A percentile compares a stretch with the other conserved stretches of the same genome.
Conservation (phyloP, 2,888 invertebrate genomes). For the Agapetus fuscipes region DNA sequence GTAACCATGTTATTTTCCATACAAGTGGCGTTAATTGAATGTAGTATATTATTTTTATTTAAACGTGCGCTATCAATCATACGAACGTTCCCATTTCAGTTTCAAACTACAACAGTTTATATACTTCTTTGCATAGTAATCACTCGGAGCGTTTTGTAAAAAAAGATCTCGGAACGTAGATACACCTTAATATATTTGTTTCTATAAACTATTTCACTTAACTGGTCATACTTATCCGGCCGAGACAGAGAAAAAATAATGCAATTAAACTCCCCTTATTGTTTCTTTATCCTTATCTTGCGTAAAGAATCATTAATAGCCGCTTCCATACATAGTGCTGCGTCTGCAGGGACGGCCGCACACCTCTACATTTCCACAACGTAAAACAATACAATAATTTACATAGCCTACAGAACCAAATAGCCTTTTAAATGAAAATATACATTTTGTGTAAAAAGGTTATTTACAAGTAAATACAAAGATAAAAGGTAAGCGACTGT, state of each 20-base stretch:
- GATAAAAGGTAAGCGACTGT: too few species aligned
- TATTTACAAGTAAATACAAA: too few species aligned
- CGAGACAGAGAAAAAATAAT: constrained; percentile 2
- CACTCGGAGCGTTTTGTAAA: constrained; percentile 1
- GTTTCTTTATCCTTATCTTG: constrained; percentile 4
- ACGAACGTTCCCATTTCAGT: neutral
- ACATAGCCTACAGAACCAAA: too few species aligned
- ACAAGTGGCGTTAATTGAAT: too few species aligned
- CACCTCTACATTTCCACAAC: too few species aligned
- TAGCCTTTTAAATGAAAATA: too few species aligned
- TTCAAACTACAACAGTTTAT: neutral
- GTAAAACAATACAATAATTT: too few species aligned
- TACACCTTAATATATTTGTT: constrained; percentile 8
- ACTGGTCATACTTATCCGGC: constrained; percentile 6
- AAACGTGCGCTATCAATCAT: neutral
- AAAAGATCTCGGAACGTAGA: constrained; percentile 3
- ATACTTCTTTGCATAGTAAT: constrained; percentile 1
- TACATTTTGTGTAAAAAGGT: too few species aligned
- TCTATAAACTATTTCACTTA: constrained; percentile 9
- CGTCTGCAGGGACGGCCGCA: neutral
- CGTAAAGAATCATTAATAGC: constrained; percentile 1
- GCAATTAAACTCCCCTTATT: constrained; percentile 9
- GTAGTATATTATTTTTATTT: too few species aligned
- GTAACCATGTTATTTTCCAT: too few species aligned
- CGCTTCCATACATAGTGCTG: neutral